Base-by-base conservation (phyloP, 2,113 vertebrate genomes). In the Gallinago undulata region DNA sequence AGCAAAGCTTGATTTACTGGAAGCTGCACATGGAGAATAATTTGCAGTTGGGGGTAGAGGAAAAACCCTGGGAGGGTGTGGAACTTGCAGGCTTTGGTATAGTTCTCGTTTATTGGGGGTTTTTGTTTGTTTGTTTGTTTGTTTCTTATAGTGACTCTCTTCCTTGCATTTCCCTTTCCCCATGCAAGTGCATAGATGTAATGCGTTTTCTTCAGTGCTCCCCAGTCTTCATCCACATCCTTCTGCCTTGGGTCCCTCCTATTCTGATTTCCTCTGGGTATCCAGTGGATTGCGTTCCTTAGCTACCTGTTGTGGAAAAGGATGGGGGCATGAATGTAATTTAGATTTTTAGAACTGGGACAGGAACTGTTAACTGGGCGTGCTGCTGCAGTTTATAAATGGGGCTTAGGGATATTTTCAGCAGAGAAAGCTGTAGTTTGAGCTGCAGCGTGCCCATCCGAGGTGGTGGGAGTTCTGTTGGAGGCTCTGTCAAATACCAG, bases 391-490 rank as follows among this genome's bases (percentile, higher is more conserved):
- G 48, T 90, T 94, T 77, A 69, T 90, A 95, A 94, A 86, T 84
- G 90, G 64, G 68, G 43, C 35, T 86, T 28, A 12, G 48, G 56
- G 75, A 51, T 77, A 72, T 96, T 93, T 56, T 94, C 22, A 48
- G 93, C 80, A 85, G 78, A 66, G 43, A 39, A 87, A 50, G 43
- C 27, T 4, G 6, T 69, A 77, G 31, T 93, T 95, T 80, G 45
- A 81, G 64, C 68, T 89, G 76, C 72, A 67, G 56, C 3, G 2
- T 80, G 94, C 82, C 60, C 2, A 57, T 84, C 89, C 51, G 16
- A 87, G 89, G 69, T 31, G 39, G 95, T 96, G 89, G 89, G 94
- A 91, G 95, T 90, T 88, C 59, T 95, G 64, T 75, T 87, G 83
- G 56, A 95, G 87, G 60, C 77, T 92, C 86, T 96, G 85, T 95